Evolutionary conservation across 2,797 vertebrate genomes (phyloP).

Genomic region (Holocentrus rufus): DNA sequence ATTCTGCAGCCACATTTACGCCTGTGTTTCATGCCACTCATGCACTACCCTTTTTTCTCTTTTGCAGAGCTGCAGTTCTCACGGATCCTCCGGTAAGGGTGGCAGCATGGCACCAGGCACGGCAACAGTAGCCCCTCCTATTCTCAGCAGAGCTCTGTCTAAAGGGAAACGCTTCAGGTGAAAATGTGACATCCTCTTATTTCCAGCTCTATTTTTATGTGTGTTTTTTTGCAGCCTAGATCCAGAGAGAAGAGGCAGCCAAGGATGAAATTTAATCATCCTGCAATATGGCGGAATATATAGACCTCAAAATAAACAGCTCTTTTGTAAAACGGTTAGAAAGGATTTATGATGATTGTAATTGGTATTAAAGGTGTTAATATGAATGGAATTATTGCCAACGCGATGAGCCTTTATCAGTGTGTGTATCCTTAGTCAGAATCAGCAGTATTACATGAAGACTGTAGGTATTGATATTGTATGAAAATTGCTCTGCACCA

Average conservation of each 20-base stretch:
- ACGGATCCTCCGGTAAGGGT: conserved; percentile 68
- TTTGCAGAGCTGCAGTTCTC: conserved; percentile 76
- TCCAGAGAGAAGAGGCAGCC: conserved; percentile 43
- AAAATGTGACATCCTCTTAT: conserved; percentile 52
- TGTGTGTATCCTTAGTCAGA: background rate
- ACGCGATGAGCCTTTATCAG: conserved; percentile 1
- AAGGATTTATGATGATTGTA: conserved; percentile 40
- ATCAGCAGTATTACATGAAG: background rate
- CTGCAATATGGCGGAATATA: conserved; percentile 48
- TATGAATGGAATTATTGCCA: conserved; percentile 25
- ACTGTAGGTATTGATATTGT: no score
- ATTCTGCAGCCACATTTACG: background rate
- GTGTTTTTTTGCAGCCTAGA: conserved; percentile 27
- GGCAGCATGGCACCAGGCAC: conserved; percentile 58
- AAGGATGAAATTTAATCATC: conserved; percentile 60
- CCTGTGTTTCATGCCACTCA: background rate
- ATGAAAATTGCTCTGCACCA: background rate
- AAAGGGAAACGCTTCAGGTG: conserved; percentile 84
- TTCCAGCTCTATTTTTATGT: conserved; percentile 43
- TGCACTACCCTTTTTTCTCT: conserved; percentile 16
- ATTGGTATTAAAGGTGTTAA: background rate
- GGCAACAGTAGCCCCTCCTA: conserved; percentile 62
- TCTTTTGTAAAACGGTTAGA: conserved; percentile 31
- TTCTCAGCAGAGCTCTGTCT: conserved; percentile 74
- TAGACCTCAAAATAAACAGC: conserved; percentile 57